Evolutionary conservation across 2,113 vertebrate genomes (phyloP), one percentile per base, ranked within the genome.

Genomic region (Onychostruthus taczanowskii): DNA sequence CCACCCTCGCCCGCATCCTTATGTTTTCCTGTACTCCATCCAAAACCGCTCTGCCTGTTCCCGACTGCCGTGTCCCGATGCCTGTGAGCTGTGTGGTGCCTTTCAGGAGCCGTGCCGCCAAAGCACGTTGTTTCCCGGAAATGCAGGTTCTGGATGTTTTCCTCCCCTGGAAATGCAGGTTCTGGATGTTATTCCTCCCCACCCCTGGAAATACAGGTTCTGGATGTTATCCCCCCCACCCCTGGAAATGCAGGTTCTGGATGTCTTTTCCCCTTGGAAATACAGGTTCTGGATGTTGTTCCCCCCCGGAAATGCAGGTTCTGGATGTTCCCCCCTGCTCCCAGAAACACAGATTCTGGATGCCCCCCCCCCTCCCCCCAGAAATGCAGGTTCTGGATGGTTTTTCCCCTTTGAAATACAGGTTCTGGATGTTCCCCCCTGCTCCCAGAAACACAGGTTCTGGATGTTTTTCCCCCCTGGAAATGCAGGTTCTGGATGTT

Each of bases 31-130:
- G 84, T n/a, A 37, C 1, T 1, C 47, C 2, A 0, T 61, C 92
- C 87, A 83, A 49, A 75, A 21, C 44, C 2, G 18, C 33, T 2
- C 1, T 19, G 72, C 56, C 68, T 63, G 23, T 14, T 82, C 87
- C 56, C 26, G 2, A 0, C 31, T 8, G 33, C 68, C 1, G 1
- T 13, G 26, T 61, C 63, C 72, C 26, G 10, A 1, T 0, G 2
- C 66, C 61, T 26, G 52, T 13, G 50, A 33, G 28, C 59, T 26
- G 28, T 9, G 0, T 17, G 20, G 17, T 2, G 7, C 33, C 88
- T 61, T 68, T 70, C 62, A 9, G 70, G 52, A 79, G 17, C 5
- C 1, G 0, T 47, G 35, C 14, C 41, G 58, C 44, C 19, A 17
- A 49, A 77, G 9, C 5, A 13, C 47, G 9, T 16, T 20, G 43